A percentile compares a stretch with the other conserved stretches of the same genome.
These are phyloP conservation scores for Ceratosolen fusciceps DNA, from an alignment of 1,140 invertebrate species.

Conservation along the genomic window DNA sequence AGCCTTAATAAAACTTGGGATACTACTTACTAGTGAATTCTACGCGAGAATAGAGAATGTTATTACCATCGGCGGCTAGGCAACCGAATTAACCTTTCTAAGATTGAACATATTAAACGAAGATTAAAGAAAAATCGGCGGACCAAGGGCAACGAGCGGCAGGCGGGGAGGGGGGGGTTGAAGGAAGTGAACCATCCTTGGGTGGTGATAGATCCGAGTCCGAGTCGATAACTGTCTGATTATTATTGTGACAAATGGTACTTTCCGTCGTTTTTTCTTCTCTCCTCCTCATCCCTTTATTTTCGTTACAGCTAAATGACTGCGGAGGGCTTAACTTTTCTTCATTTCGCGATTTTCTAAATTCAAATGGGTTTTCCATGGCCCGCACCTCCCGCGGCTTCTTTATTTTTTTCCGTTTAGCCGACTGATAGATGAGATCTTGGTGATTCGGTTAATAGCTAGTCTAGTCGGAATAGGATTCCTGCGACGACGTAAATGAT, in stretches of 20 bases:
- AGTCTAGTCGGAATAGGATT: not conserved
- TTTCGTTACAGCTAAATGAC: slow-evolving; percentile 31
- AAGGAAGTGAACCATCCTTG: not conserved
- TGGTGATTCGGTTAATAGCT: slow-evolving; percentile 21
- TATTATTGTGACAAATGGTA: slow-evolving; percentile 46
- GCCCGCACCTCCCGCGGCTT: not conserved
- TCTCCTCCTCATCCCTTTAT: no score
- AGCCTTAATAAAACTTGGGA: slow-evolving; percentile 40
- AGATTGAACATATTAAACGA: slow-evolving; percentile 28
- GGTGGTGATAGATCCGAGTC: not conserved
- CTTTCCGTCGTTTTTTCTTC: slow-evolving; percentile 40
- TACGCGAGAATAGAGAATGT: slow-evolving; percentile 35
- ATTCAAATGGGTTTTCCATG: slow-evolving; percentile 31
- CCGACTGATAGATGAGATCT: slow-evolving; percentile 18
- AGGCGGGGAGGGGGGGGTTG: not conserved
- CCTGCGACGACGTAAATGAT: slow-evolving; percentile 23
- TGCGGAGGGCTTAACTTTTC: slow-evolving; percentile 10
- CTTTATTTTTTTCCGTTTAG: slow-evolving; percentile 30
- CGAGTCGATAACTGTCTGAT: slow-evolving; percentile 40
- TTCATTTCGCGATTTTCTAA: slow-evolving; percentile 35
- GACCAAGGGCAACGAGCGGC: not conserved
- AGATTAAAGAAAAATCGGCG: not conserved
- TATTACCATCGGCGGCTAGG: not conserved
- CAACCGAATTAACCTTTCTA: not conserved
- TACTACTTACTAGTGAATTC: slow-evolving; percentile 14